Percentiles rank a stretch among this genome's conserved stretches.
Evolutionary conservation across 2,113 vertebrate genomes (phyloP).

Genomic region (Cyanocitta stelleri): DNA sequence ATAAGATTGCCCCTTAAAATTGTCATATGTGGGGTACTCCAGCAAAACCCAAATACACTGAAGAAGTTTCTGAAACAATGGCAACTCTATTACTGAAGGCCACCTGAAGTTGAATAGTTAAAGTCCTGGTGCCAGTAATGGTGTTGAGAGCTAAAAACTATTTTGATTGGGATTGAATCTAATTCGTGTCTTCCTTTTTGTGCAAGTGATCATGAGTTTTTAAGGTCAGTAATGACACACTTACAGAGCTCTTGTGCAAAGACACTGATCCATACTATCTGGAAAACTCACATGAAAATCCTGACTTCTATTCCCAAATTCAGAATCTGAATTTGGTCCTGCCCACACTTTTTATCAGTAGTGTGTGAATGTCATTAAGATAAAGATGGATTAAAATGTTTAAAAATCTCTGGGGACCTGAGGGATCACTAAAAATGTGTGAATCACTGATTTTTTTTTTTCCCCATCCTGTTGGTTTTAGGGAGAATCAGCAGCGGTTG

Average conservation of each 20-base stretch:
- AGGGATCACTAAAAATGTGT: neutral
- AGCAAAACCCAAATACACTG: neutral
- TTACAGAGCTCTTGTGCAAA: neutral
- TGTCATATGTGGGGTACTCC: neutral
- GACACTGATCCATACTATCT: neutral
- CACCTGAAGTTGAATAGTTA: neutral
- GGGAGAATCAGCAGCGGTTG: slow-evolving; percentile 93
- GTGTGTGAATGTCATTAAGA: neutral
- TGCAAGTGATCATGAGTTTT: neutral
- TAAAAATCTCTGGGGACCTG: neutral
- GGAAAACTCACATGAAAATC: neutral
- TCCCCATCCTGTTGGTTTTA: slow-evolving; percentile 34
- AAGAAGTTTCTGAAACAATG: neutral
- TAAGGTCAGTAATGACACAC: neutral
- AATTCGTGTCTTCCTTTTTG: neutral
- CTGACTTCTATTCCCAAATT: neutral
- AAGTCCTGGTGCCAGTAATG: neutral
- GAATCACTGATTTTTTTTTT: neutral
- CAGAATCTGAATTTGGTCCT: neutral
- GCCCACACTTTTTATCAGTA: neutral
- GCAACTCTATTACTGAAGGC: neutral
- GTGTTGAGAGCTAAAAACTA: neutral
- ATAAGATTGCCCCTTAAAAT: neutral
- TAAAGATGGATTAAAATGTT: neutral
- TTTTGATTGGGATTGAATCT: neutral